Base-by-base conservation (phyloP, 2,113 vertebrate genomes). In the Pyrgilauda ruficollis region DNA sequence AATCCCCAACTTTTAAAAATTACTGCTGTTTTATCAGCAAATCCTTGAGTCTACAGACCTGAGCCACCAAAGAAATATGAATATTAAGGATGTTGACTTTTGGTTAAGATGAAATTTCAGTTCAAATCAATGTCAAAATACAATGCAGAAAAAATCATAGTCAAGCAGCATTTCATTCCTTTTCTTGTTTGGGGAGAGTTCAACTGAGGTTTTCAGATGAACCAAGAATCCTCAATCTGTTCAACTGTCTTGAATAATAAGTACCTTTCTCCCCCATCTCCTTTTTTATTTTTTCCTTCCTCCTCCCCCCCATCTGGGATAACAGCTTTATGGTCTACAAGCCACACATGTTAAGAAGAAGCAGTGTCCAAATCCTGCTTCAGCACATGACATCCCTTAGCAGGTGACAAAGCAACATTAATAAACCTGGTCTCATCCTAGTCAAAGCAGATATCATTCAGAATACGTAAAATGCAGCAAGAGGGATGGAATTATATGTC, bases 221-320 rank as follows among this genome's bases (percentile, higher is more conserved):
- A 95, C 63, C 63, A 90, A 69, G 91, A 68, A 70, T 79, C 95
- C 96, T 95, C 90, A 93, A 84, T 90, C 94, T 95, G 63, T 62
- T 91, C 63, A 84, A 68, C 35, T 94, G 35, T 86, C 94, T 97
- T 95, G 82, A 96, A 92, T 92, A 96, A 93, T 58, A 96, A 96
- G 52, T 63, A 47, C 46, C 7, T 67, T 79, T 46, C 20, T 2
- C 5, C 3, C 2, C 10, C 2, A 8, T 8, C 49, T 3, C 37
- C 37, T 23, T 22, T 27, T 26, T 15, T 13, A 11, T 39, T 12
- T 41, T 27, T 9, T 4, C 6, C 11, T 22, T 41, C 22, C 31
- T 39, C 8, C 41, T 19, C 22, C 7, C 5, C 11, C 43, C 52
- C 41, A 55, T 58, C 64, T 77, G 15, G 15, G 35, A 77, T 96